A percentile compares a stretch with the other conserved stretches of the same genome.
phyloP scores from a whole-genome alignment of 2,797 vertebrate species.

The Eurystomus glaucurus region DNA sequence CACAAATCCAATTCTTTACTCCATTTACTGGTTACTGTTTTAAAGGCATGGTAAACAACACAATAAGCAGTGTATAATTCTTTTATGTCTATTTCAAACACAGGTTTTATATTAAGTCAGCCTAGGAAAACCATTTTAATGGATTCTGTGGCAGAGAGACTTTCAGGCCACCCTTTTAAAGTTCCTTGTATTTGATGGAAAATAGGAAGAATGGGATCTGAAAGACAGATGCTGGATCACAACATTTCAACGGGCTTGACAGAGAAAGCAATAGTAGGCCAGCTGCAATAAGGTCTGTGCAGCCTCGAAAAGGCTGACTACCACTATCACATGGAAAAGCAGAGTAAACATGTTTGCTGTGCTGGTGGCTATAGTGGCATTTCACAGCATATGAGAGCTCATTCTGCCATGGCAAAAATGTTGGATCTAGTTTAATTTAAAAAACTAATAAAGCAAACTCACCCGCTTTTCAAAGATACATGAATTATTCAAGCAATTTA shows the following conservation, averaged over 20 bases:
- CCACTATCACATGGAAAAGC: not conserved
- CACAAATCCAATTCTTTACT: not conserved
- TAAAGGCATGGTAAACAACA: not conserved
- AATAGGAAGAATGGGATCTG: not conserved
- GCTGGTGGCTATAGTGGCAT: not conserved
- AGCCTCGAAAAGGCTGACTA: not conserved
- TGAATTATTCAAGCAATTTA: not conserved
- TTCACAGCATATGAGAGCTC: not conserved
- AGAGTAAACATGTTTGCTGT: not conserved
- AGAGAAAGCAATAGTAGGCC: not conserved
- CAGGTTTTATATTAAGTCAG: not conserved
- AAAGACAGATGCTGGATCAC: not conserved
- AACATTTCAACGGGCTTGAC: not conserved
- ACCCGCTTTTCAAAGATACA: not conserved
- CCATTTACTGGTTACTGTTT: not conserved
- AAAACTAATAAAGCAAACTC: not conserved
- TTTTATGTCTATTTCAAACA: not conserved
- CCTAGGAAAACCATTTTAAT: not conserved
- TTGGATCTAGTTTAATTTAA: not conserved
- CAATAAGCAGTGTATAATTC: not conserved
- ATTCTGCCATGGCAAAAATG: not conserved
- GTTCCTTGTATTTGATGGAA: not conserved
- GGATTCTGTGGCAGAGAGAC: not conserved
- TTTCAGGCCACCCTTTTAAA: not conserved
- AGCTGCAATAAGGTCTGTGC: not conserved